phyloP scores from a whole-genome alignment of 2,888 invertebrate genomes.

The Acronicta aceris region DNA sequence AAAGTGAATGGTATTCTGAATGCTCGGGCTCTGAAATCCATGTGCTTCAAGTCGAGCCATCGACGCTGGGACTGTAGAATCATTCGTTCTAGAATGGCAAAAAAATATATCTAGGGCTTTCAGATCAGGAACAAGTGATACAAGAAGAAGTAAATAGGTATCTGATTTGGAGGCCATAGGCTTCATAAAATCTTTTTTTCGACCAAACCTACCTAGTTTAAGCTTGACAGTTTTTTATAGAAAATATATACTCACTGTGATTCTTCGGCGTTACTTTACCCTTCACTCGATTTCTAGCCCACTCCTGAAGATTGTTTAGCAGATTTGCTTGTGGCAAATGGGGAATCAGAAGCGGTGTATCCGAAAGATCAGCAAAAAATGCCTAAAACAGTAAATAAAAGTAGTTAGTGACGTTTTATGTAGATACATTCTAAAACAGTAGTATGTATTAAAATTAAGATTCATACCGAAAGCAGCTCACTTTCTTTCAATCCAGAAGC shows the following conservation, averaged over 20 bases:
- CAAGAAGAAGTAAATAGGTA: too few relatives aligned
- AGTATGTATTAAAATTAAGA: neutral
- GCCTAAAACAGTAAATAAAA: slow-evolving; percentile 63
- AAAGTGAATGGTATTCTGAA: slow-evolving; percentile 76
- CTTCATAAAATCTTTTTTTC: too few relatives aligned
- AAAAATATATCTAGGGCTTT: slow-evolving; percentile 46
- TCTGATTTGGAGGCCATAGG: too few relatives aligned
- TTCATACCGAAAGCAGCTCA: slow-evolving; percentile 73
- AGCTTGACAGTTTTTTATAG: too few relatives aligned
- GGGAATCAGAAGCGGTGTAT: slow-evolving; percentile 77
- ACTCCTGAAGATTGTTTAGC: slow-evolving; percentile 77
- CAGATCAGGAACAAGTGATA: too few relatives aligned
- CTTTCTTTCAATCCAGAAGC: slow-evolving; percentile 71
- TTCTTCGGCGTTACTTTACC: slow-evolving; percentile 66
- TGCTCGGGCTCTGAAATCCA: slow-evolving; percentile 77
- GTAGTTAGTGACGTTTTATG: neutral
- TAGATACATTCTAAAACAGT: neutral
- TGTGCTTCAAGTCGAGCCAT: slow-evolving; percentile 83
- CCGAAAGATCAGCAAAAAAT: slow-evolving; percentile 77
- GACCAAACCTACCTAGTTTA: too few relatives aligned
- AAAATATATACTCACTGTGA: slow-evolving; percentile 66
- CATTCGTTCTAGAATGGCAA: slow-evolving; percentile 94
- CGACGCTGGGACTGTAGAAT: slow-evolving; percentile 95
- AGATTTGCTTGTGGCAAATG: slow-evolving; percentile 79
- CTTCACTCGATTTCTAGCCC: slow-evolving; percentile 76